Evolutionary conservation across 2,888 invertebrate species (phyloP), one percentile per base, ranked within the genome.

Genomic region (Julus scandinavius): DNA sequence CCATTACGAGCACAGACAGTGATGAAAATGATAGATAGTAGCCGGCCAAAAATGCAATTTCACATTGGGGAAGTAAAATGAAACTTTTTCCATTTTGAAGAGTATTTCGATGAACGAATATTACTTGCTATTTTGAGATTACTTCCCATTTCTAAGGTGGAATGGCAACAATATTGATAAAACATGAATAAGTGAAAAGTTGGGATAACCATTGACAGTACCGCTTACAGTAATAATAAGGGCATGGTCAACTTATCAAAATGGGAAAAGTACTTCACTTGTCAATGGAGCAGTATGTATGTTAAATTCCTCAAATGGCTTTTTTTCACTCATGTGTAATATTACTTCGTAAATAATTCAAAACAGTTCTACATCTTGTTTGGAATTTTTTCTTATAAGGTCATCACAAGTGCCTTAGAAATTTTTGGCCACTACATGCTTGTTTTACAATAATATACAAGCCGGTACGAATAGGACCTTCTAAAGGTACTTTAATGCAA

Each of bases 21-120:
- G 72, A 72, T 72, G 72, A 72, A 72, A 72, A 72, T 11, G 38
- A 9, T 3, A 29, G 29, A 72, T 72, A 72, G 29, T 29, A 72
- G 29, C 29, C 3, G 72, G 72, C 0, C 72, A 29, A 72, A 72
- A 72, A 72, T 72, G 72, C 72, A 72, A 72, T 72, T 72, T 72
- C 72, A 72, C 29, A 29, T 72, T 29, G 72, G 72, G 72, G 72
- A 72, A 29, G 72, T 72, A 72, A 72, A 72, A 72, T 72, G 72
- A 72, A 72, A 72, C 72, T 72, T 72, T 72, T 72, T 20, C 72
- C 72, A 72, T 72, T 72, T 72, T 72, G 29, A n/a, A 72, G 29
- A 72, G 72, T 11, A 72, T 29, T 72, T 72, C 72, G 72, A 72
- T 29, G 72, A 29, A 11, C 72, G 72, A 72, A 72, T 72, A 72